These are phyloP conservation scores for Helicoverpa zea DNA, from an alignment of 1,140 invertebrate genomes.

Conservation along the genomic window DNA sequence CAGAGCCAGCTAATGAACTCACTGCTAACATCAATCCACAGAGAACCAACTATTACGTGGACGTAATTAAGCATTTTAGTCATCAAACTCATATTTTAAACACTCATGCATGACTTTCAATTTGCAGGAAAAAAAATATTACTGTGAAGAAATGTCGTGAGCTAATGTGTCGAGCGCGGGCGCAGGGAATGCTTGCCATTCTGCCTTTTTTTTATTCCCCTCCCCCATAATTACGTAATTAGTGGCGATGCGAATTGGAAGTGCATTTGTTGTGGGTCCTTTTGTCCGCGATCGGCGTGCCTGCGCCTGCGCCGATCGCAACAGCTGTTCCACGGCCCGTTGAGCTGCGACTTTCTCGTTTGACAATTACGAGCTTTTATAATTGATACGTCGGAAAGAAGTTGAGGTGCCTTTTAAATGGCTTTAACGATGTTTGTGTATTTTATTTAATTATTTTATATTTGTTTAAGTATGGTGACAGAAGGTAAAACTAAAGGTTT, in stretches of 20 bases:
- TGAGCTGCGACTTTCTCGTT: slow-evolving; percentile 49
- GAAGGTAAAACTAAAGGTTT: no score
- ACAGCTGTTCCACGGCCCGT: slow-evolving; percentile 70
- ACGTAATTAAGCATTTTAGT: slow-evolving; percentile 55
- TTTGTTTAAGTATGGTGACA: neutral
- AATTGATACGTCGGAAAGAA: slow-evolving; percentile 36
- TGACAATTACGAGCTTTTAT: slow-evolving; percentile 47
- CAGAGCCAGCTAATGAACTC: slow-evolving; percentile 21
- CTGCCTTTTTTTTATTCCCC: slow-evolving; percentile 71
- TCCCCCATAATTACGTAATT: slow-evolving; percentile 84
- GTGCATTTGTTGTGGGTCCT: slow-evolving; percentile 77
- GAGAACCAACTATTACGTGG: slow-evolving; percentile 49
- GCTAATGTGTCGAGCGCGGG: slow-evolving; percentile 74
- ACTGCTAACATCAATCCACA: slow-evolving; percentile 44
- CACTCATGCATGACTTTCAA: slow-evolving; percentile 71
- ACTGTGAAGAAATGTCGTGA: slow-evolving; percentile 71
- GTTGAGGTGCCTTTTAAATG: slow-evolving; percentile 7
- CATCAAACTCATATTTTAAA: slow-evolving; percentile 52
- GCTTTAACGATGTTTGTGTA: neutral
- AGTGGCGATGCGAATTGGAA: slow-evolving; percentile 80
- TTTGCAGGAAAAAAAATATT: slow-evolving; percentile 65
- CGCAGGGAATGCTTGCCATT: slow-evolving; percentile 80
- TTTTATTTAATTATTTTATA: neutral
- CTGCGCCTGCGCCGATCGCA: slow-evolving; percentile 65
- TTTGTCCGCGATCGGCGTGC: slow-evolving; percentile 70